Conservation (phyloP, 2,888 invertebrate species). For the Drosophila tanythrix region DNA sequence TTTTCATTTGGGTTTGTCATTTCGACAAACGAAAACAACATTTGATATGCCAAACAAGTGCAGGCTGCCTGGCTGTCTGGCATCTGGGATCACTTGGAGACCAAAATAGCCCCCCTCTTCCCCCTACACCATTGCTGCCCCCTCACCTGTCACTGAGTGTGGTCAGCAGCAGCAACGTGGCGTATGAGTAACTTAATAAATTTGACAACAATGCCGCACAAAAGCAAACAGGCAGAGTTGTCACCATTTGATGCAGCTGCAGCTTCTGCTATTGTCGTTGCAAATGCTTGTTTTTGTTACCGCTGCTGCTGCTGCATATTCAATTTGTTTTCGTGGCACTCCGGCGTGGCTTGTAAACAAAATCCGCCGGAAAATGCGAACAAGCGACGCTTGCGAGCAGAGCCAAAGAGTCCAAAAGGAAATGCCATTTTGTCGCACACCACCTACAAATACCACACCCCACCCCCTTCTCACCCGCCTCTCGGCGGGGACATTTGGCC, state of each 20-base stretch:
- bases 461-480: not conserved
- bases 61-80: constrained; percentile 5
- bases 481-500: constrained; percentile 54
- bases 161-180: constrained; percentile 41
- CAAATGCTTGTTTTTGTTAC: constrained; percentile 35
- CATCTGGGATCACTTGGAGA: constrained; percentile 31
- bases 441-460: not conserved
- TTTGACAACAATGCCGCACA: constrained; percentile 76
- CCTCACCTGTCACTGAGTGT: constrained; percentile 46
- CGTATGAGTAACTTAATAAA: constrained; percentile 81
- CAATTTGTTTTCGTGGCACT: constrained; percentile 76
- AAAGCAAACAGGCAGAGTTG: constrained; percentile 70
- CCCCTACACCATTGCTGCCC: not conserved
- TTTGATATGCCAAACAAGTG: constrained; percentile 69
- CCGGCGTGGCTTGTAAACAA: constrained; percentile 77
- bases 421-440: constrained; percentile 71
- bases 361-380: constrained; percentile 78
- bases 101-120: not conserved
- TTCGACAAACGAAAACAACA: constrained; percentile 70
- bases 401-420: constrained; percentile 66
- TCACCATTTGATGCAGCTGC: constrained; percentile 49
- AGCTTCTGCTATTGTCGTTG: constrained; percentile 35
- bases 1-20: constrained; percentile 60
- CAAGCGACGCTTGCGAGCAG: constrained; percentile 63
- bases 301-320: constrained; percentile 55